Conservation (phyloP, 2,113 vertebrate species). For the Taurulus bubalis region DNA sequence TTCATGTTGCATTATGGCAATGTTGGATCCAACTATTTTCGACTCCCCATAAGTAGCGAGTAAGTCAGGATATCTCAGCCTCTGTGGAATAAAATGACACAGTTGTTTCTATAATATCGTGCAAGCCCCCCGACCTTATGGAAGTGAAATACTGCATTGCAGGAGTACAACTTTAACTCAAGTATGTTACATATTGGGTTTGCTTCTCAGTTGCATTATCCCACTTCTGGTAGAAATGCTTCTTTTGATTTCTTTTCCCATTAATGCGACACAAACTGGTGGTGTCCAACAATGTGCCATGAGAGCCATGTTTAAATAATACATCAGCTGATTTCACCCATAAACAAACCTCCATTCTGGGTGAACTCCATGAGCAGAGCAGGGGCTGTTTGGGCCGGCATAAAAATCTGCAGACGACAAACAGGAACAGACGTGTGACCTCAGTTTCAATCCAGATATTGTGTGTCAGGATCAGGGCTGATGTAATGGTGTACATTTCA, state of each 20-base stretch:
- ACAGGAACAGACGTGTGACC: constrained; percentile 8
- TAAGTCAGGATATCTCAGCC: not conserved
- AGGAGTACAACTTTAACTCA: not conserved
- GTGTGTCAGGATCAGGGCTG: constrained; percentile 29
- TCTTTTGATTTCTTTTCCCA: not conserved
- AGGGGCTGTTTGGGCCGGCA: not conserved
- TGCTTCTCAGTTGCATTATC: not conserved
- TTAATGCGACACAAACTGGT: not conserved
- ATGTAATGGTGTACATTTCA: constrained; percentile 19
- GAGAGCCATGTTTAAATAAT: constrained; percentile 5
- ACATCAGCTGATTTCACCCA: not conserved
- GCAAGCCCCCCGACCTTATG: not conserved
- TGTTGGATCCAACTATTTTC: not conserved
- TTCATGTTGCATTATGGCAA: not conserved
- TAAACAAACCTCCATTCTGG: not conserved
- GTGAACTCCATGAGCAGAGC: not conserved
- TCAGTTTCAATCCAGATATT: constrained; percentile 10
- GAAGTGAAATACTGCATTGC: not conserved
- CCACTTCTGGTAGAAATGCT: not conserved
- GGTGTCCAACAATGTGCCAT: not conserved
- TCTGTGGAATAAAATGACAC: not conserved
- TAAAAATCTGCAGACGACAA: not conserved
- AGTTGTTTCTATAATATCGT: not conserved
- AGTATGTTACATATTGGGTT: not conserved
- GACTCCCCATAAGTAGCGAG: not conserved